A percentile compares a stretch with the other conserved stretches of the same genome.
Conservation (phyloP, 2,888 invertebrate species). For the Micropterix aruncella region DNA sequence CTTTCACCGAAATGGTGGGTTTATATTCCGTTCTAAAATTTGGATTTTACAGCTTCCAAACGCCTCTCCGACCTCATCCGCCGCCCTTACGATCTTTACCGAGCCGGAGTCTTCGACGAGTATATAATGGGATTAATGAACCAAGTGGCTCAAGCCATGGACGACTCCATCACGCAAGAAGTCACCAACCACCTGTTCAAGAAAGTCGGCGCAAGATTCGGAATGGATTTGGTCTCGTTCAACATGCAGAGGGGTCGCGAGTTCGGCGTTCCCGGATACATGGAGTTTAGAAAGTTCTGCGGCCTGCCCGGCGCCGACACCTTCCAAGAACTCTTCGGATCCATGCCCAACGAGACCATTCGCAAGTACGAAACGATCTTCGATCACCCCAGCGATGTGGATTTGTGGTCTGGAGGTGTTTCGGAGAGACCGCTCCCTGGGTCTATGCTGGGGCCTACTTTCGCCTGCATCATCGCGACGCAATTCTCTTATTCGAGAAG, state of each 20-base stretch:
- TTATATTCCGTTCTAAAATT: constrained; percentile 6
- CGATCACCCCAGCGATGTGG: constrained; percentile 83
- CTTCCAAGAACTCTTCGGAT: constrained; percentile 71
- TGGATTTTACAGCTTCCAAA: constrained; percentile 57
- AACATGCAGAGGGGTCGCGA: constrained; percentile 90
- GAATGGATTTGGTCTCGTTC: constrained; percentile 83
- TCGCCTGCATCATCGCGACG: constrained; percentile 86
- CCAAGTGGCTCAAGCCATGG: constrained; percentile 91
- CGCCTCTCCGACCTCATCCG: constrained; percentile 77
- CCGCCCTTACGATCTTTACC: constrained; percentile 78
- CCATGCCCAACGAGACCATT: constrained; percentile 82
- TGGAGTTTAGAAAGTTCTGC: constrained; percentile 86
- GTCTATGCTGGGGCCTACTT: constrained; percentile 88
- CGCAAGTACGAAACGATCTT: constrained; percentile 71
- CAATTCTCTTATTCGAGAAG: constrained; percentile 82
- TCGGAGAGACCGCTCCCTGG: constrained; percentile 82
- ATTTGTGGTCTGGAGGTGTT: constrained; percentile 90
- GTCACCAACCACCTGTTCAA: constrained; percentile 88
- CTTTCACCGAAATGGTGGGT: not conserved
- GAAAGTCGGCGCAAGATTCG: constrained; percentile 61
- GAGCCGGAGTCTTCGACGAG: constrained; percentile 82
- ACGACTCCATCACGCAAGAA: constrained; percentile 82
- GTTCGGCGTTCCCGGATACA: constrained; percentile 83
- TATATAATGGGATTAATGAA: constrained; percentile 89
- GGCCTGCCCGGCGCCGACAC: constrained; percentile 64